Evolutionary conservation across 2,113 vertebrate genomes (phyloP), one percentile per base, ranked within the genome.

Genomic region (Spea bombifrons): DNA sequence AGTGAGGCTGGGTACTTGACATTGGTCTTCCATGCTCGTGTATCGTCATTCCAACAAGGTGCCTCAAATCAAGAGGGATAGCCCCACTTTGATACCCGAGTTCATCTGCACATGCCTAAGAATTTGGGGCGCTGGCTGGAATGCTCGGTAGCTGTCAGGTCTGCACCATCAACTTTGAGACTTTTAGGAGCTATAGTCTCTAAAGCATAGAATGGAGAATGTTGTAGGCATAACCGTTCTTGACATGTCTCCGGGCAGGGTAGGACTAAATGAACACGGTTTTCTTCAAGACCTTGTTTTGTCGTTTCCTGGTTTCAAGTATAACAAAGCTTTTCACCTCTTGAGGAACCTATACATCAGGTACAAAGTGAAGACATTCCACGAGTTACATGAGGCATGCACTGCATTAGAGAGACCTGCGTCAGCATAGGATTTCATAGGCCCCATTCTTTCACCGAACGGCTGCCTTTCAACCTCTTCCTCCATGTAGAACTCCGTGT

Each of bases 331-430:
- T 8, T 5, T 48, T 70, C 6, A 50, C 46, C 67, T 70, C 67
- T 70, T 49, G 6, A 70, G 67, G 15, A 49, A 46, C 17, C 8
- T 16, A 4, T 79, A 71, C 76, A 66, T 47, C 76, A 73, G 69
- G 76, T 79, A 71, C 8, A 79, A 73, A 66, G 76, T 49, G 57
- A 49, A 7, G 43, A 64, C 76, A 79, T 79, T 79, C 76, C 76
- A 55, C 69, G 52, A 43, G 61, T 43, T 73, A 79, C 71, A 72
- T 73, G 59, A 79, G 61, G 70, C 76, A 73, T 79, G 68, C 69
- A 5, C 13, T 66, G 76, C 64, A 6, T 66, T 72, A 16, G 12
- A 64, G 76, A 66, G 48, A 17, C 44, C 46, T 47, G 45, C 45
- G 30, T 1, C 8, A 7, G 48, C 8, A 17, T 47, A 17, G 49